These are phyloP conservation scores for Latheticus oryzae DNA, from an alignment of 2,888 invertebrate genomes.

Conservation along the genomic window DNA sequence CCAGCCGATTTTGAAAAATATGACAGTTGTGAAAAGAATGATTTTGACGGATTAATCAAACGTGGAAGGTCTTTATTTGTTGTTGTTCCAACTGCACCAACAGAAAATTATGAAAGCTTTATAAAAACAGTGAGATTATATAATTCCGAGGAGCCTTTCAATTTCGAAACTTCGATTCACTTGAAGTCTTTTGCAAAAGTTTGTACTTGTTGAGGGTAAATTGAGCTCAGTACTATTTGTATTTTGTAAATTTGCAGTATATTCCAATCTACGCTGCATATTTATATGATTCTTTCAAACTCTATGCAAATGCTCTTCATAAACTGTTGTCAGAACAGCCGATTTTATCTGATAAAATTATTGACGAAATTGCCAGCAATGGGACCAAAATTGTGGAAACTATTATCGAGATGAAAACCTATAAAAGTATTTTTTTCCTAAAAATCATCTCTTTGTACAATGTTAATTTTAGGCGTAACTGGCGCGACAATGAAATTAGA, in stretches of 20 bases:
- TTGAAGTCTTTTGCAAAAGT: constrained; percentile 23
- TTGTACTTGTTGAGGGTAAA: not conserved
- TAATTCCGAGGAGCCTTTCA: constrained; percentile 84
- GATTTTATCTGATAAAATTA: constrained; percentile 71
- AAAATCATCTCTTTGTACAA: constrained; percentile 16
- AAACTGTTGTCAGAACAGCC: constrained; percentile 72
- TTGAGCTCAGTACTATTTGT: not conserved
- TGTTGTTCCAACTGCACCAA: constrained; percentile 88
- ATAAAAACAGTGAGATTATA: constrained; percentile 82
- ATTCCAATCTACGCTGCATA: constrained; percentile 93
- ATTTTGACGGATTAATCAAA: constrained; percentile 71
- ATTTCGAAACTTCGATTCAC: constrained; percentile 73
- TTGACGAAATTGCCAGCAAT: constrained; percentile 80
- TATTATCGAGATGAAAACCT: constrained; percentile 86
- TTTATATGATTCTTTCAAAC: constrained; percentile 91
- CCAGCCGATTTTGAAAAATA: constrained; percentile 70
- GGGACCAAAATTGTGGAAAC: constrained; percentile 89
- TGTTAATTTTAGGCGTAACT: constrained; percentile 97
- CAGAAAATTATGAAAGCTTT: constrained; percentile 79
- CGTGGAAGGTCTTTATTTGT: constrained; percentile 87
- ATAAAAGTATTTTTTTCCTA: constrained; percentile 82
- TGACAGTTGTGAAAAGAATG: constrained; percentile 71
- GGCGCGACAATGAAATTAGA: constrained; percentile 94
- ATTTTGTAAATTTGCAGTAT: constrained; percentile 70
- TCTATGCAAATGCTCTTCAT: constrained; percentile 87